Percentiles rank a stretch among this genome's conserved stretches.
These are phyloP conservation scores for Apis florea DNA, from an alignment of 1,140 invertebrate genomes.

Conservation along the genomic window DNA sequence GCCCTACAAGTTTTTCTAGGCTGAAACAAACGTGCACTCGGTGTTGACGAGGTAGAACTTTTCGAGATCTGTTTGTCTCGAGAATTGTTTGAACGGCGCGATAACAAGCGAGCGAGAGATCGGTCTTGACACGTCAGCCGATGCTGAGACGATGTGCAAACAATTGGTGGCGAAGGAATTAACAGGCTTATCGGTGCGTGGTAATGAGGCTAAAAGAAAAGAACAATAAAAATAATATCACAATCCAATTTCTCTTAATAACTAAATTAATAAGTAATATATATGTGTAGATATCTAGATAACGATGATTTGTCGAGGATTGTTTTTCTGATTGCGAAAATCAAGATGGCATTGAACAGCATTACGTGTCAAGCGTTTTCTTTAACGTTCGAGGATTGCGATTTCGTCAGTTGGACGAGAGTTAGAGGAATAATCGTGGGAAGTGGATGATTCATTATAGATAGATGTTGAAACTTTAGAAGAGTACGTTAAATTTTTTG, in stretches of 20 bases:
- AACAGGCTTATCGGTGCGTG: constrained; percentile 6
- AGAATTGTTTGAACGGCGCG: constrained; percentile 25
- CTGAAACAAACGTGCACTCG: too few species aligned
- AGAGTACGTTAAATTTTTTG: not conserved
- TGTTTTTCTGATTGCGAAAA: not conserved
- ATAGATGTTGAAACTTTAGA: not conserved
- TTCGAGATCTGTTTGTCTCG: not conserved
- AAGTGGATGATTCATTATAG: not conserved
- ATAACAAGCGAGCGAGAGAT: constrained; percentile 20
- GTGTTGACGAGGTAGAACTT: not conserved
- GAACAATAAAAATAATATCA: not conserved
- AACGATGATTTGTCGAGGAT: too few species aligned
- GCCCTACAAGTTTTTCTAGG: not conserved
- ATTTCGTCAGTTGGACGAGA: not conserved
- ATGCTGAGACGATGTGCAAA: constrained; percentile 28
- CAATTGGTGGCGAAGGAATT: constrained; percentile 18
- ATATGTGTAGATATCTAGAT: not conserved
- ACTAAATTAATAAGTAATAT: not conserved
- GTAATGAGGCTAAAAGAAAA: constrained; percentile 1
- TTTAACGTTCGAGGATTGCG: not conserved
- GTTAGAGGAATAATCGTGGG: not conserved
- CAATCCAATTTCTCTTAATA: not conserved
- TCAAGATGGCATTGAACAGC: not conserved
- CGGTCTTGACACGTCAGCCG: constrained; percentile 14
- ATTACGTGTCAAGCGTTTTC: not conserved